These are phyloP conservation scores for Cetoscarus ocellatus DNA, from an alignment of 2,797 vertebrate species.

Conservation along the genomic window DNA sequence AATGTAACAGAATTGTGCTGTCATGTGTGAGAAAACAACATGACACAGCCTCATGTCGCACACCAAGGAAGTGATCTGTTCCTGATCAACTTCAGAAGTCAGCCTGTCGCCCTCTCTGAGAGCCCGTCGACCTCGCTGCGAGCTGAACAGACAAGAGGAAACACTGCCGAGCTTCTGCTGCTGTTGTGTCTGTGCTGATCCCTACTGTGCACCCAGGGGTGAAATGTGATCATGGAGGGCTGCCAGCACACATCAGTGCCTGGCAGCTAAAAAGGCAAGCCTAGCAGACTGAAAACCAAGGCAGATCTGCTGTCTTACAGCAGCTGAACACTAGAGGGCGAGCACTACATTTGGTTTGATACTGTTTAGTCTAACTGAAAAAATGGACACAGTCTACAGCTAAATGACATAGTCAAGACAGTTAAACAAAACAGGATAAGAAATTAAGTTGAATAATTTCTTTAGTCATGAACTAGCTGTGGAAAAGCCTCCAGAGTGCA, in stretches of 20 bases:
- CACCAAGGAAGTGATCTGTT: conserved; percentile 20
- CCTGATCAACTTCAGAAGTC: conserved; percentile 28
- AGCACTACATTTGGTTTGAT: conserved; percentile 19
- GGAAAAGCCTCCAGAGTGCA: no score
- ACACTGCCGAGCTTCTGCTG: conserved; percentile 38
- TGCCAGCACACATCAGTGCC: conserved; percentile 76
- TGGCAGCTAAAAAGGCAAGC: conserved; percentile 59
- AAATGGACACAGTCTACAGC: not conserved
- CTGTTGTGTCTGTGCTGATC: conserved; percentile 56
- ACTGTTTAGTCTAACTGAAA: not conserved
- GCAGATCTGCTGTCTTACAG: conserved; percentile 20
- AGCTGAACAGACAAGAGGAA: conserved; percentile 46
- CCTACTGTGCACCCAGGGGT: conserved; percentile 73
- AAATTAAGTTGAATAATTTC: no score
- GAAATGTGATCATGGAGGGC: conserved; percentile 79
- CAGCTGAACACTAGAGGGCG: conserved; percentile 67
- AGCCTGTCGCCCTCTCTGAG: conserved; percentile 27
- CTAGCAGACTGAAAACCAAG: conserved; percentile 53
- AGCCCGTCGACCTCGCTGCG: conserved; percentile 32
- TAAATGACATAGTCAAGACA: not conserved
- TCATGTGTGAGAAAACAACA: conserved; percentile 2
- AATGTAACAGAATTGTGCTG: not conserved
- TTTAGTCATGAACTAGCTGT: no score
- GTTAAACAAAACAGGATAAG: not conserved
- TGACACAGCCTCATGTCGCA: not conserved